A percentile compares a stretch with the other conserved stretches of the same genome.
These are phyloP conservation scores for Byasa hedistus DNA, from an alignment of 2,888 invertebrate genomes.

Conservation along the genomic window DNA sequence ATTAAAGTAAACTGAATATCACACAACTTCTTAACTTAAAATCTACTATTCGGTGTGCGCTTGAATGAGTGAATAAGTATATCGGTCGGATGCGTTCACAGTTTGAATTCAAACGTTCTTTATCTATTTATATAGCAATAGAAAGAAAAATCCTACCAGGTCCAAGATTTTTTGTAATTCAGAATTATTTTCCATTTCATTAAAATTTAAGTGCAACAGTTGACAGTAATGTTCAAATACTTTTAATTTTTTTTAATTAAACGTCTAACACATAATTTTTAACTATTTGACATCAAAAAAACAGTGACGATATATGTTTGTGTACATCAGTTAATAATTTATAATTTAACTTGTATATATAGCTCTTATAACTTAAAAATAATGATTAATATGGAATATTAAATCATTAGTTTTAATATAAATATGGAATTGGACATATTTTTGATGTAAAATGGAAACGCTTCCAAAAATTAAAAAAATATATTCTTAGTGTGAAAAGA, in stretches of 20 bases:
- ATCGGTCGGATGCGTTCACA: conserved; percentile 41
- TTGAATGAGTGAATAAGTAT: conserved; percentile 48
- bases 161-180: conserved; percentile 33
- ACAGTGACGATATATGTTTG: neutral
- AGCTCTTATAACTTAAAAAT: neutral
- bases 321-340: neutral
- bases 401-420: neutral
- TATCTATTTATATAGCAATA: conserved; percentile 26
- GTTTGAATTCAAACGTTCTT: conserved; percentile 23
- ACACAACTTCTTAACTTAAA: conserved; percentile 28
- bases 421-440: neutral
- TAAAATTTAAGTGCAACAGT: conserved; percentile 31
- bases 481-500: too few relatives aligned
- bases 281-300: conserved; percentile 20
- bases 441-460: neutral
- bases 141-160: conserved; percentile 31
- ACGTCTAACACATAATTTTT: conserved; percentile 34
- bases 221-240: conserved; percentile 27
- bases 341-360: neutral
- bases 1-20: conserved; percentile 38
- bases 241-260: conserved; percentile 35
- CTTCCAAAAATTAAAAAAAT: too few relatives aligned
- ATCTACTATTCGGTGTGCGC: conserved; percentile 34
- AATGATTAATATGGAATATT: neutral
- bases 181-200: conserved; percentile 36